A percentile compares a stretch with the other conserved stretches of the same genome.
These are phyloP conservation scores for Philotrypesis tridentata DNA, from an alignment of 1,140 invertebrate genomes.

Conservation along the genomic window DNA sequence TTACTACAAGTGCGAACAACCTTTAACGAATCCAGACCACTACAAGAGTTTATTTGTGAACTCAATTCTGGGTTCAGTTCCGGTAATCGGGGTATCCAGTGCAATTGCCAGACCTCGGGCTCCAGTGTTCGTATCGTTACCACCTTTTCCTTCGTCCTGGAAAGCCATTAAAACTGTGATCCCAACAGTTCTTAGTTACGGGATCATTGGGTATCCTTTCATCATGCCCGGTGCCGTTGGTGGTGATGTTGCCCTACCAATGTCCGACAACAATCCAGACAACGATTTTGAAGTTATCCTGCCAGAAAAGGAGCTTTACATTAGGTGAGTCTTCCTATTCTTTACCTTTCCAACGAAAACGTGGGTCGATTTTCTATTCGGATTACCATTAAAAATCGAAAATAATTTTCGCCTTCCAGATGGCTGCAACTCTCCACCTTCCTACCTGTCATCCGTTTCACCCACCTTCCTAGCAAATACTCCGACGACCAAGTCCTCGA, in stretches of 20 bases:
- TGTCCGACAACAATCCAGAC: conserved; percentile 68
- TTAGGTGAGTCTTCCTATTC: conserved; percentile 85
- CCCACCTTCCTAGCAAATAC: conserved; percentile 90
- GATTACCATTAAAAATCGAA: too few relatives aligned
- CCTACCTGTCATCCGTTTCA: conserved; percentile 91
- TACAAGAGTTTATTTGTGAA: conserved; percentile 85
- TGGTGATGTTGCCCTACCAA: conserved; percentile 82
- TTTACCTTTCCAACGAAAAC: too few relatives aligned
- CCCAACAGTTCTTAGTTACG: conserved; percentile 89
- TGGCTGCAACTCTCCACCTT: conserved; percentile 97
- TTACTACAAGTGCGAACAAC: conserved; percentile 85
- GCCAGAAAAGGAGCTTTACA: conserved; percentile 90
- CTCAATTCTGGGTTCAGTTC: conserved; percentile 77
- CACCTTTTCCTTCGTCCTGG: conserved; percentile 92
- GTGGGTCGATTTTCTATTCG: too few relatives aligned
- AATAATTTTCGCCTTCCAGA: conserved; percentile 67
- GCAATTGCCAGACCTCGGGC: conserved; percentile 87
- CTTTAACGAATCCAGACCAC: conserved; percentile 85
- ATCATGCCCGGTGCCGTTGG: conserved; percentile 95
- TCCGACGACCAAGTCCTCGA: conserved; percentile 84
- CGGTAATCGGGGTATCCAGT: conserved; percentile 87
- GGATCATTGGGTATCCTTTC: conserved; percentile 92
- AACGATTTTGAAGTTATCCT: conserved; percentile 77
- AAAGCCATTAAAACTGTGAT: conserved; percentile 88
- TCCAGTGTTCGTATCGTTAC: conserved; percentile 89